A percentile compares a stretch with the other conserved stretches of the same genome.
Conservation (phyloP, 2,113 vertebrate species). For the Scomber colias region DNA sequence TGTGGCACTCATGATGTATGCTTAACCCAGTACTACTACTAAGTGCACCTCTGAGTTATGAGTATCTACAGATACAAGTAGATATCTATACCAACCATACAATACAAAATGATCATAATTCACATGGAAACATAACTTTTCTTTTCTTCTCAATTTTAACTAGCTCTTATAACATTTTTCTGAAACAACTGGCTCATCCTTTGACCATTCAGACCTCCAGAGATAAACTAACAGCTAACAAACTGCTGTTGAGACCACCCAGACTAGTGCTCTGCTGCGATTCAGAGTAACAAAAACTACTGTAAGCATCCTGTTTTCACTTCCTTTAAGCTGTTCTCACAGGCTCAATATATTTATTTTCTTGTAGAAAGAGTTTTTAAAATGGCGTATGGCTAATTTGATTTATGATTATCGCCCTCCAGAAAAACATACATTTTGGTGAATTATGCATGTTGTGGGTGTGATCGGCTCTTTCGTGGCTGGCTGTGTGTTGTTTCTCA, state of each 20-base stretch:
- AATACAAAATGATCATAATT: too few species aligned
- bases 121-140: neutral
- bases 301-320: neutral
- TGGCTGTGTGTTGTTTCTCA: neutral
- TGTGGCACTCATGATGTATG: neutral
- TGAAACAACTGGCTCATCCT: neutral
- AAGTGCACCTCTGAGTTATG: neutral
- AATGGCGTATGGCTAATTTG: conserved; percentile 13
- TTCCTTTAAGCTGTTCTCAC: conserved; percentile 1
- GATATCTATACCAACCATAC: too few species aligned
- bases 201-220: neutral
- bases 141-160: neutral
- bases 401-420: conserved; percentile 17
- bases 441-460: conserved; percentile 1
- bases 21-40: neutral
- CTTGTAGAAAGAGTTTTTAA: conserved; percentile 4
- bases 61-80: neutral
- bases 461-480: neutral
- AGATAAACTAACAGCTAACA: conserved; percentile 15
- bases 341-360: neutral
- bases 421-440: neutral
- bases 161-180: neutral
- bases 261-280: conserved; percentile 2
- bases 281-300: conserved; percentile 6
- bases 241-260: neutral